A percentile compares a stretch with the other conserved stretches of the same genome.
These are phyloP conservation scores for Lingula anatina DNA, from an alignment of 2,888 invertebrate species.

Conservation along the genomic window DNA sequence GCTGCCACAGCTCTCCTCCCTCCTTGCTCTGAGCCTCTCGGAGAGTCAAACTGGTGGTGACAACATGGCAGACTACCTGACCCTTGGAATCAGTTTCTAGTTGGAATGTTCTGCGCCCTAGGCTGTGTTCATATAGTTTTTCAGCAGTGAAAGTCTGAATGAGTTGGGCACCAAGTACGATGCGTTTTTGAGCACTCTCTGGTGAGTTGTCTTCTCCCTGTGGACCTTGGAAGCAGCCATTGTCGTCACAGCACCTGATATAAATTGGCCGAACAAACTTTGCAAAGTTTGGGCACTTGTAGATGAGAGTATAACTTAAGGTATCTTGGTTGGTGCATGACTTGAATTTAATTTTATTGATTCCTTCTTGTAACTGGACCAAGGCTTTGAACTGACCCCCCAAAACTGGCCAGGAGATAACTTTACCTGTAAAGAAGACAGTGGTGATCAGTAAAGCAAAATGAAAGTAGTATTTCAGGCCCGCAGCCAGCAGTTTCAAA, in stretches of 20 bases:
- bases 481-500: too few relatives aligned
- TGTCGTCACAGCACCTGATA: constrained; percentile 74
- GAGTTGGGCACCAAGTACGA: constrained; percentile 69
- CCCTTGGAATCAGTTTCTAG: constrained; percentile 64
- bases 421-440: too few relatives aligned
- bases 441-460: too few relatives aligned
- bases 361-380: constrained; percentile 62
- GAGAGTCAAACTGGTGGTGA: constrained; percentile 67
- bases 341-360: constrained; percentile 62
- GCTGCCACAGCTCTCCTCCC: constrained; percentile 77
- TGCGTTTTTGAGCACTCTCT: constrained; percentile 70
- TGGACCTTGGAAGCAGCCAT: constrained; percentile 73
- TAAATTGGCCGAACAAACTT: constrained; percentile 70
- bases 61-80: constrained; percentile 63
- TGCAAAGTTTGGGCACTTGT: constrained; percentile 20
- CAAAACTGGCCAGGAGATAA: constrained; percentile 65
- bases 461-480: too few relatives aligned
- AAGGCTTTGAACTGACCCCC: constrained; percentile 69
- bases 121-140: constrained; percentile 74
- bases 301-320: constrained; percentile 27
- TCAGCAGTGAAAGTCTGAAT: constrained; percentile 84
- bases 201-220: constrained; percentile 62
- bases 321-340: neutral
- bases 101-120: constrained; percentile 75
- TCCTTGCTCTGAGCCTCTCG: constrained; percentile 68